Percentiles rank a stretch among this genome's conserved stretches.
Evolutionary conservation across 2,797 vertebrate species (phyloP).

Genomic region (Galaxias olidus): DNA sequence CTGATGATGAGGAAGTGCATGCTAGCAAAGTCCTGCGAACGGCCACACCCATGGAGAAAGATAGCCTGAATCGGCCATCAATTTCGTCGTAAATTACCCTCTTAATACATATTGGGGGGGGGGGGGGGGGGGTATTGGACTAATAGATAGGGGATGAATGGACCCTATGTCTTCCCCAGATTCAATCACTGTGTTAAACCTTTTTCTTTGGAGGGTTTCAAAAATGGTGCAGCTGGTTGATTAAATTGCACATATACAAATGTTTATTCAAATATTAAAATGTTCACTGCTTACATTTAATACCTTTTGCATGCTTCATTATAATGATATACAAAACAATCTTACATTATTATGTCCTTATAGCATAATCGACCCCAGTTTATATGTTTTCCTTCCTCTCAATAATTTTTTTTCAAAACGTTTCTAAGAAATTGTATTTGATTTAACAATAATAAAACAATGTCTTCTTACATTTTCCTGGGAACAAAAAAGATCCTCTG

Average conservation of each 20-base stretch:
- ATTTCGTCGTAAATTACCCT: conserved; percentile 27
- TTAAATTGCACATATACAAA: conserved; percentile 31
- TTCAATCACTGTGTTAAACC: conserved; percentile 9
- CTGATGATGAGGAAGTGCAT: conserved; percentile 79
- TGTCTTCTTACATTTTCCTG: background rate
- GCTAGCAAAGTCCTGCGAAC: conserved; percentile 59
- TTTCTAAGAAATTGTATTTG: conserved; percentile 5
- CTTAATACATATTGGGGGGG: background rate
- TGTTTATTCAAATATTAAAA: too few relatives aligned
- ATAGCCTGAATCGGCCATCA: conserved; percentile 28
- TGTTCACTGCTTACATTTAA: background rate
- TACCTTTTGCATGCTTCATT: conserved; percentile 24
- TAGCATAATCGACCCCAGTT: background rate
- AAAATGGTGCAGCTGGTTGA: background rate
- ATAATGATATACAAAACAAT: too few relatives aligned
- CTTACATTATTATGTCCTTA: background rate
- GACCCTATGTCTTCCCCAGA: conserved; percentile 22
- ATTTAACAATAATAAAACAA: conserved; percentile 35
- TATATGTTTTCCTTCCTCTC: conserved; percentile 1
- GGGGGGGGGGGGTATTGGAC: background rate
- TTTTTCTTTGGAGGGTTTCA: conserved; percentile 10
- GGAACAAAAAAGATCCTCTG: background rate
- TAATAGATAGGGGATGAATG: conserved; percentile 10
- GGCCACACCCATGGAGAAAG: conserved; percentile 28
- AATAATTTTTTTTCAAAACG: conserved; percentile 14